Percentiles rank a stretch among this genome's conserved stretches.
These are phyloP conservation scores for Anthonomus grandis DNA, from an alignment of 1,140 invertebrate species.

Conservation along the genomic window DNA sequence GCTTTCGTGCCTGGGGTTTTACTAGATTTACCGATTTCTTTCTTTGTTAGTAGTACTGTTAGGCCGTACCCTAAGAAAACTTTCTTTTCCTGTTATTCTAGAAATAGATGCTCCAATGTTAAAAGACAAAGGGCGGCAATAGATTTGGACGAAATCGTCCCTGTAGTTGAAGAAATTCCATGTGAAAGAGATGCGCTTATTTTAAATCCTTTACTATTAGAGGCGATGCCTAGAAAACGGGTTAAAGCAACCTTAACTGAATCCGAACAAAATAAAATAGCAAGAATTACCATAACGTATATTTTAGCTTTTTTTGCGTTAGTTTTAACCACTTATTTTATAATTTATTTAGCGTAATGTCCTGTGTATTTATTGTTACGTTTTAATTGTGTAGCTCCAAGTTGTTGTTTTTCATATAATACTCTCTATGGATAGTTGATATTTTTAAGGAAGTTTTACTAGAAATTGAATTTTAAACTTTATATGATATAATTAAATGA, in stretches of 20 bases:
- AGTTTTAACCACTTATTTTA: conserved; percentile 54
- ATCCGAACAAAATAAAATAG: conserved; percentile 51
- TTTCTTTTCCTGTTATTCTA: conserved; percentile 20
- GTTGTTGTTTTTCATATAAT: too few species aligned
- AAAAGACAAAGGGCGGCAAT: conserved; percentile 21
- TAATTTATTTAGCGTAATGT: conserved; percentile 49
- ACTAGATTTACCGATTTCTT: conserved; percentile 20
- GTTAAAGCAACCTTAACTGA: conserved; percentile 32
- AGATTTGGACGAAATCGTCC: conserved; percentile 44
- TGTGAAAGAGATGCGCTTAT: conserved; percentile 44
- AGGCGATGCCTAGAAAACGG: conserved; percentile 38
- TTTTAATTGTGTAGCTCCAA: neutral
- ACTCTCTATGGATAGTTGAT: too few species aligned
- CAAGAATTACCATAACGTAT: conserved; percentile 53
- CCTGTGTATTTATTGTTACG: neutral
- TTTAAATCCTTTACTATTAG: conserved; percentile 52
- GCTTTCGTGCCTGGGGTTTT: conserved; percentile 15
- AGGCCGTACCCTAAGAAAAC: conserved; percentile 9
- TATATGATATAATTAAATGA: too few species aligned
- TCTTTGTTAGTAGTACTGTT: too few species aligned
- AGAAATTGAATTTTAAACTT: too few species aligned
- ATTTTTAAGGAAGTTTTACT: too few species aligned
- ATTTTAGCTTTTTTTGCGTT: conserved; percentile 52
- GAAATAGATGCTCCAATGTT: conserved; percentile 2
- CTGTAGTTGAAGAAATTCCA: conserved; percentile 32